Base-by-base conservation (phyloP, 2,888 invertebrate species). In the Lasioglossum calceatum region DNA sequence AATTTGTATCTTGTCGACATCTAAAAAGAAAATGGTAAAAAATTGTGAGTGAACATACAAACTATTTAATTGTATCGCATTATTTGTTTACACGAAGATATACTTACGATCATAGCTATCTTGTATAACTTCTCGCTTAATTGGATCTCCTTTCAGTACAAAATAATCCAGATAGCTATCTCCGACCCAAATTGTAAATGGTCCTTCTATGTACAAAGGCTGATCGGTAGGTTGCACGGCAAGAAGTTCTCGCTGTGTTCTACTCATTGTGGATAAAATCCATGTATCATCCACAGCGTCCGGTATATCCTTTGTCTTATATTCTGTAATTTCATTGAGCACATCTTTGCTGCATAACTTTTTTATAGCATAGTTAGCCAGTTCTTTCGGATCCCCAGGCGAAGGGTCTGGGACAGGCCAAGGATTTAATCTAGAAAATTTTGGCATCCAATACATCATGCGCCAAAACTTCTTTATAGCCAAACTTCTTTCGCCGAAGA, bases 371-470 rank as follows among this genome's bases (percentile, higher is more conserved):
- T 98, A 93, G 93, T 97, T 97, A 0, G 99, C 99, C 76, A 99
- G 95, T 92, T 98, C 97, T 23, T 97, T 95, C 0, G 97, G 96
- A 93, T 98, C 98, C 88, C 96, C 96, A 0, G 99, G 98, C n/a
- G 98, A 94, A 0, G 97, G 96, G 77, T 97, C 96, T 0, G 98
- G 98, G 79, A 98, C 95, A 7, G 97, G 97, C 98, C 98, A 99
- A 0, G 99, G 99, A 81, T 98, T 98, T 0, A 98, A 95, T 94
- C 99, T 97, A 93, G 97, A 98, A 94, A 99, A 98, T 95, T 99
- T 99, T 0, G 99, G 99, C 97, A 98, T 97, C 98, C 98, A 98
- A 92, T 98, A 98, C 97, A 97, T 97, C 97, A 98, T 97, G 19
- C 98, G 96, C 97, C 97, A 97, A 93, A 96, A 97, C 93, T 97